Base-by-base conservation (phyloP, 2,888 invertebrate genomes). In the Phania funesta region DNA sequence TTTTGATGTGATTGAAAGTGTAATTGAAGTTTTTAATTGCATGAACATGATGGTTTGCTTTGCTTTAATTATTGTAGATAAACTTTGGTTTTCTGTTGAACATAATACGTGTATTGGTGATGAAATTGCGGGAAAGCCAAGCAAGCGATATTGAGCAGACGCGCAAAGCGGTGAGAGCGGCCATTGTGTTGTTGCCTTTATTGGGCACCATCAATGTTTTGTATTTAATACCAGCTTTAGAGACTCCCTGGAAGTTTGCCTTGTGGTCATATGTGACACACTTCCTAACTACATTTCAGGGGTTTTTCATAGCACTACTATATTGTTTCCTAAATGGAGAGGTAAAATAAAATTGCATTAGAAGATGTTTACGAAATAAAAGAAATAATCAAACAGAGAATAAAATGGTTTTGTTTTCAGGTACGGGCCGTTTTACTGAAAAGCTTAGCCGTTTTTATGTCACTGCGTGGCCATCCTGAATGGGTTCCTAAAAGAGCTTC, bases 241-340 rank as follows among this genome's bases (percentile, higher is more conserved):
- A 93, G 71, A 93, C 93, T 3, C 93, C 93, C 0, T 94, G 94
- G 92, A 93, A 93, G 84, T 97, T 97, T 84, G 95, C 94, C 0
- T 84, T 95, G 0, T 97, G 97, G 96, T 94, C 95, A 2, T 96
- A 95, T 89, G 91, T 92, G 13, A 94, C 96, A 0, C 95, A 96
- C 88, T 95, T 96, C 87, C 91, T 97, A 58, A 93, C 94, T n/a
- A 95, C 96, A 0, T 96, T 96, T 88, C 96, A 97, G 91, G 97
- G 97, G 35, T 93, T 95, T 85, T 95, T 96, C 88, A 94, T 97
- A 58, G 94, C 96, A 0, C 92, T 94, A 9, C 92, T 96, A 56
- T 97, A 96, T 89, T 97, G 97, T 88, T 96, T 97, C 88, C 90
- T 94, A 64, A 97, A 97, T 86, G 95, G 94, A 83, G 97, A 97